Conservation (phyloP, 2,113 vertebrate species). For the Pseudorhombus dupliciocellatus region DNA sequence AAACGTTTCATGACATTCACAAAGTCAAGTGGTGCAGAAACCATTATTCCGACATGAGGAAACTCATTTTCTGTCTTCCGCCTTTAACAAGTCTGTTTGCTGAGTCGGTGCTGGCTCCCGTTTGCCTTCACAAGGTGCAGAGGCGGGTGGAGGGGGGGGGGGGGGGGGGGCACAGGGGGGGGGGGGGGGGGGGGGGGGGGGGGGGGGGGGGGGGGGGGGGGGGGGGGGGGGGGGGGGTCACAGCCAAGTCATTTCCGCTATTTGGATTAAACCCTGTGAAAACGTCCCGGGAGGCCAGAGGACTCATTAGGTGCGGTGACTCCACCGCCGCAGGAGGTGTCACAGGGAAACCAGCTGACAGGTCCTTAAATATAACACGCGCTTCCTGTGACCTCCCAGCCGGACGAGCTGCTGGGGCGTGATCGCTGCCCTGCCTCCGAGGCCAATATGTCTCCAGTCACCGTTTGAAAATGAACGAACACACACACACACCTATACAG, state of each 20-base stretch:
- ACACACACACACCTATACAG: background rate
- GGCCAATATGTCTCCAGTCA: slow-evolving; percentile 39
- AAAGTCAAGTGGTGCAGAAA: slow-evolving; percentile 33
- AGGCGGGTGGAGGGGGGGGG: background rate
- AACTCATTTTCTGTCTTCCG: slow-evolving; percentile 29
- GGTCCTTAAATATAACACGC: slow-evolving; percentile 63
- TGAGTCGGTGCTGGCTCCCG: slow-evolving; percentile 53
- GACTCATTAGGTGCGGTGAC: slow-evolving; percentile 71
- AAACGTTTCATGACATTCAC: slow-evolving; percentile 10
- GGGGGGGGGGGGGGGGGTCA: slow-evolving; percentile 31
- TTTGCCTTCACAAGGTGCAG: slow-evolving; percentile 36
- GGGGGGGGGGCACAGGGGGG: slow-evolving; percentile 42
- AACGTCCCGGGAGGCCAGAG: slow-evolving; percentile 48
- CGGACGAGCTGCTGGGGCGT: slow-evolving; percentile 37
- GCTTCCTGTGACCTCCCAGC: slow-evolving; percentile 59
- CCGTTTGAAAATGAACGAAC: slow-evolving; percentile 25
- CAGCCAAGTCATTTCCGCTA: slow-evolving; percentile 61
- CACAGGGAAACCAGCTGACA: slow-evolving; percentile 63
- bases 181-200: slow-evolving; percentile 52
- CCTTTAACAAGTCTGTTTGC: slow-evolving; percentile 40
- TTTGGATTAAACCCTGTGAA: slow-evolving; percentile 61
- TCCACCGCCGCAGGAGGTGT: slow-evolving; percentile 55
- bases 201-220: slow-evolving; percentile 1
- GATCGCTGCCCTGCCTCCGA: slow-evolving; percentile 31
- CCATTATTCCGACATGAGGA: slow-evolving; percentile 12